Evolutionary conservation across 2,797 vertebrate species (phyloP), one percentile per base, ranked within the genome.

Genomic region (Lateolabrax maculatus): DNA sequence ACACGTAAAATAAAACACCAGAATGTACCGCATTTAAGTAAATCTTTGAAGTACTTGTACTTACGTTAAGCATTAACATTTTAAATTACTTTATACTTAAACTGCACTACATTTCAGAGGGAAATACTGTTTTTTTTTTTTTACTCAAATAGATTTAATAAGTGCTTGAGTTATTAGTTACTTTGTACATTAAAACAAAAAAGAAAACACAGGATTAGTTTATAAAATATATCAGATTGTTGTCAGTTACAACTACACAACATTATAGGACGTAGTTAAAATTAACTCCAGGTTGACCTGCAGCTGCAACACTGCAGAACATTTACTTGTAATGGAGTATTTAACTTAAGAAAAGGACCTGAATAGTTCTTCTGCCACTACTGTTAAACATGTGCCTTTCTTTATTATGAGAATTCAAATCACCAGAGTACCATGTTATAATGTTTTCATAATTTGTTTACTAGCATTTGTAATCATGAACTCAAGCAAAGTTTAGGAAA

Each of bases 381-480:
- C 1, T 57, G 29, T 41, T 48, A 21, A 31, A 31, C 55, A 27
- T n/a, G 16, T 57, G 29, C 15, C 19, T 51, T 13, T 53, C 0
- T 70, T 34, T 53, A 27, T 19, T 11, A 25, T 58, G 34, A 16
- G 12, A 46, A 55, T 39, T 73, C 0, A 48, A 53, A 71, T 63
- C 16, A 58, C 1, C 6, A 36, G 9, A 64, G 6, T 63, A 23
- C 27, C 9, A 18, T 67, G 2, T 21, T 34, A 12, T 29, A 36
- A 36, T 64, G 1, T 27, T 57, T 48, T 0, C n/a, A 64, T 21
- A 10, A n/a, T 70, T 41, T 74, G 49, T 83, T 41, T 36, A 43
- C 15, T 63, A 19, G 4, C 9, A 57, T 41, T n/a, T 57, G 1
- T 5, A 19, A 69, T 37, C 18, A 62, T 36, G 5, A 73, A 69